These are phyloP conservation scores for Sebastes oblongus DNA, from an alignment of 2,797 vertebrate species.

Conservation along the genomic window DNA sequence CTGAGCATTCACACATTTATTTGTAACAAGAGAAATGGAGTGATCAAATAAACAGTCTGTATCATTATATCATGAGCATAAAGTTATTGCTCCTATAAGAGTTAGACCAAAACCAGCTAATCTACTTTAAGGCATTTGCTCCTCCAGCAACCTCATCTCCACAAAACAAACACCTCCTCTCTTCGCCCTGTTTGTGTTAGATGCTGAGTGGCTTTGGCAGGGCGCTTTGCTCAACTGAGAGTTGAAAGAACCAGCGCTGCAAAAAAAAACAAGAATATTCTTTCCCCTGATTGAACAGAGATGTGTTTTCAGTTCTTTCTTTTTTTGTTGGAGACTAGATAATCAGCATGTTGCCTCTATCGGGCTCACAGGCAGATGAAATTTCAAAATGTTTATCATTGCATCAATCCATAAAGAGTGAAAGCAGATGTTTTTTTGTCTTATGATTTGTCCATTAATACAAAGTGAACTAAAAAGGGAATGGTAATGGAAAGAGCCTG, in stretches of 20 bases:
- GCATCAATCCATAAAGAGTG: background rate
- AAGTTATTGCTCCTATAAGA: background rate
- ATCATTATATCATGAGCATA: background rate
- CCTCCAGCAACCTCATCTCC: background rate
- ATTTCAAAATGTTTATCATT: background rate
- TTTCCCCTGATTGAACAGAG: background rate
- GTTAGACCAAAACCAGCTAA: background rate
- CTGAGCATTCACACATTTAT: background rate
- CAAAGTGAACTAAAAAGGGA: background rate
- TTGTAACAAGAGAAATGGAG: background rate
- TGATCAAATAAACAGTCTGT: background rate
- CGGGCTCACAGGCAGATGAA: background rate
- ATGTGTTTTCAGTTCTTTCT: background rate
- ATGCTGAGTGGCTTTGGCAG: conserved; percentile 16
- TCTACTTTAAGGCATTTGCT: conserved; percentile 9
- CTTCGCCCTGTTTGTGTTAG: conserved; percentile 17
- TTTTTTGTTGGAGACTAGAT: background rate
- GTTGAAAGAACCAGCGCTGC: background rate
- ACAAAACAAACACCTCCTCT: conserved; percentile 4
- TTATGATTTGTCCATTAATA: background rate
- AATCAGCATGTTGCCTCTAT: background rate
- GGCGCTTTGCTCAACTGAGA: background rate
- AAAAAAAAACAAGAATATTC: background rate
- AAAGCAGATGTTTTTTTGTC: background rate
- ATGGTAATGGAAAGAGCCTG: background rate